Conservation (phyloP, 2,888 invertebrate genomes). For the Diarsia rubi region DNA sequence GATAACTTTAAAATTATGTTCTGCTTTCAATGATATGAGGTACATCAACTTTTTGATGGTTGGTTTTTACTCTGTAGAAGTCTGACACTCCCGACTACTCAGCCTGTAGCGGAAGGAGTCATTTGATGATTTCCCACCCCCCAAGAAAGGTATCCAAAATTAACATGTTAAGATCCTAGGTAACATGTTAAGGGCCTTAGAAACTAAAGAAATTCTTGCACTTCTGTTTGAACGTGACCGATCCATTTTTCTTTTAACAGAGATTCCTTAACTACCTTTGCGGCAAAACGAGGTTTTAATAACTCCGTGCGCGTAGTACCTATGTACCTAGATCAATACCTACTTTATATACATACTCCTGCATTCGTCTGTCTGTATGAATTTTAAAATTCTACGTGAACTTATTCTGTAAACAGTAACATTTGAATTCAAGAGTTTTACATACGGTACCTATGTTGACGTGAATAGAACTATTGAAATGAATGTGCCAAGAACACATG, state of each 20-base stretch:
- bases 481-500: slow-evolving; percentile 40
- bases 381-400: slow-evolving; percentile 63
- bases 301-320: slow-evolving; percentile 30
- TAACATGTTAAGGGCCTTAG: too few relatives aligned
- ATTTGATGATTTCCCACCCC: too few relatives aligned
- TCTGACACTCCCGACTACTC: too few relatives aligned
- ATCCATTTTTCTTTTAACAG: slow-evolving; percentile 18
- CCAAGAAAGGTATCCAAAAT: background rate
- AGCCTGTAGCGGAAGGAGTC: too few relatives aligned
- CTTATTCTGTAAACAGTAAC: slow-evolving; percentile 54
- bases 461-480: slow-evolving; percentile 50
- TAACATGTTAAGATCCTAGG: background rate
- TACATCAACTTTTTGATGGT: background rate
- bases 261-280: slow-evolving; percentile 10
- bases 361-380: slow-evolving; percentile 51
- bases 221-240: background rate
- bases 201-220: background rate
- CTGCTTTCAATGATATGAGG: background rate
- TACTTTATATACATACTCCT: slow-evolving; percentile 33
- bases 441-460: slow-evolving; percentile 30
- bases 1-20: background rate
- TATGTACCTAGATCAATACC: slow-evolving; percentile 32
- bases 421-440: slow-evolving; percentile 58
- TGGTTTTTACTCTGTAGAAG: too few relatives aligned
- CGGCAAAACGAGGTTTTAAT: slow-evolving; percentile 34